phyloP scores from a whole-genome alignment of 2,113 vertebrate genomes.

The Hypanus sabinus region DNA sequence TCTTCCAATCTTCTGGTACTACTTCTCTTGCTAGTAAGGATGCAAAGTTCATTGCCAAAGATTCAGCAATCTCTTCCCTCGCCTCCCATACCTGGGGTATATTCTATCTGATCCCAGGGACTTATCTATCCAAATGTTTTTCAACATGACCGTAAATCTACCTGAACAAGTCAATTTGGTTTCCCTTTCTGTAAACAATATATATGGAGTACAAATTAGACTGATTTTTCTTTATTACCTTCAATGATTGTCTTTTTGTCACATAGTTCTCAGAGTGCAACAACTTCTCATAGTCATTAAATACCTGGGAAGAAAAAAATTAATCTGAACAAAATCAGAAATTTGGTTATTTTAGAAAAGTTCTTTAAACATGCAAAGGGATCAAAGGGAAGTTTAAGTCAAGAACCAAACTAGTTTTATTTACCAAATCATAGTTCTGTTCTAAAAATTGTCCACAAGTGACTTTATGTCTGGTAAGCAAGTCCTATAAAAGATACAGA shows the following conservation, averaged over 20 bases:
- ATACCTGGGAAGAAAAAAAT: slow-evolving; percentile 66
- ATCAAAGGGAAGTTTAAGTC: neutral
- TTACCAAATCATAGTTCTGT: slow-evolving; percentile 85
- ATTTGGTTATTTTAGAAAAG: slow-evolving; percentile 18
- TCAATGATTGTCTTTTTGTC: slow-evolving; percentile 93
- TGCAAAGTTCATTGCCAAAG: too few species aligned
- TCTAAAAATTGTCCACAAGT: slow-evolving; percentile 86
- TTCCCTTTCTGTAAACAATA: neutral
- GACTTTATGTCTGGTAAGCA: slow-evolving; percentile 89
- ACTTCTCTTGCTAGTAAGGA: too few species aligned
- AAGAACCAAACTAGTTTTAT: slow-evolving; percentile 46
- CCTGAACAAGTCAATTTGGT: neutral
- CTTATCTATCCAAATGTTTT: too few species aligned
- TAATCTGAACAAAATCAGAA: slow-evolving; percentile 39
- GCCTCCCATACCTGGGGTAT: too few species aligned
- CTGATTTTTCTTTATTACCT: slow-evolving; percentile 58
- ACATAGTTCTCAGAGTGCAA: slow-evolving; percentile 96
- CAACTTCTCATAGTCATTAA: slow-evolving; percentile 92
- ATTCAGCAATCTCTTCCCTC: too few species aligned
- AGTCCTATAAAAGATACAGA: slow-evolving; percentile 64
- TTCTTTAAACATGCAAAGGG: neutral
- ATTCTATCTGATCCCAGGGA: too few species aligned
- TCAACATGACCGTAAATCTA: too few species aligned
- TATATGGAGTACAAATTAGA: neutral
- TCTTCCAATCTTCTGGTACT: too few species aligned